phyloP scores from a whole-genome alignment of 2,888 invertebrate genomes.

The Chesias legatella region DNA sequence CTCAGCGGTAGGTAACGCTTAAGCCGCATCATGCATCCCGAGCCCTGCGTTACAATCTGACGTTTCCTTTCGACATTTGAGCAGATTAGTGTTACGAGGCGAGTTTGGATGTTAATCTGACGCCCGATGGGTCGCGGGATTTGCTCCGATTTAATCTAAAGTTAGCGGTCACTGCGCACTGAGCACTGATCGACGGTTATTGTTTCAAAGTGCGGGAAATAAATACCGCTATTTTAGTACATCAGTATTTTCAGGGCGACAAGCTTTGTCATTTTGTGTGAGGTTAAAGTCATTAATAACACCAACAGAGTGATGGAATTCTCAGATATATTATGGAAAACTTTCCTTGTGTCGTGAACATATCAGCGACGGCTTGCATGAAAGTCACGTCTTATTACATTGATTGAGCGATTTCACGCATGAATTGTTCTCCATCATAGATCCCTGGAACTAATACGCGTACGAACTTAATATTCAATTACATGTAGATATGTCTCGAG shows the following conservation, averaged over 20 bases:
- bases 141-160: conserved; percentile 70
- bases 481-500: conserved; percentile 37
- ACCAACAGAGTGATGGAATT: not conserved
- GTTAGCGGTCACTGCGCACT: conserved; percentile 56
- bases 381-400: conserved; percentile 28
- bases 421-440: conserved; percentile 26
- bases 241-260: too few species aligned
- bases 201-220: conserved; percentile 18
- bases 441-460: conserved; percentile 36
- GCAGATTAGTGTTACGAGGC: conserved; percentile 76
- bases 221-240: not conserved
- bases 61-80: conserved; percentile 80
- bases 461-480: conserved; percentile 54
- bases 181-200: conserved; percentile 31
- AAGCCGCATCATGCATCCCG: conserved; percentile 65
- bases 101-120: conserved; percentile 75
- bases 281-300: conserved; percentile 4
- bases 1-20: conserved; percentile 61
- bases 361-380: conserved; percentile 16
- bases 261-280: too few species aligned
- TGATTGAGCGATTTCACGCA: conserved; percentile 34
- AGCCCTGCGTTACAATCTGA: conserved; percentile 77
- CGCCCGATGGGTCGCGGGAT: conserved; percentile 72
- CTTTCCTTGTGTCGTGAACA: conserved; percentile 21
- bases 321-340: conserved; percentile 12